These are phyloP conservation scores for Rapana venosa DNA, from an alignment of 2,888 invertebrate species.

Conservation along the genomic window DNA sequence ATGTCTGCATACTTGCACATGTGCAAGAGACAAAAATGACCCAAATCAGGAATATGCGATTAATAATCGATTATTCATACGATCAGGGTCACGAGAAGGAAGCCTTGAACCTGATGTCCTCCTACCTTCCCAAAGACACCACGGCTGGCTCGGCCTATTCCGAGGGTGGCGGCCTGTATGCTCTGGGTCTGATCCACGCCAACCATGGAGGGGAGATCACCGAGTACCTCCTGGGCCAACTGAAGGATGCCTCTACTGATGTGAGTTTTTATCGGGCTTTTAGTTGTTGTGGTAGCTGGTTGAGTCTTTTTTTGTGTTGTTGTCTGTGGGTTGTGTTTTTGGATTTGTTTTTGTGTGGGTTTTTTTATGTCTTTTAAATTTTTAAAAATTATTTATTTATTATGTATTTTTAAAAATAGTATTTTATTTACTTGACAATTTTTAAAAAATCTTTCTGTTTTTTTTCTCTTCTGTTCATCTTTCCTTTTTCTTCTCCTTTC, in stretches of 20 bases:
- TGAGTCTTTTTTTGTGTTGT: neutral
- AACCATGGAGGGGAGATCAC: constrained; percentile 95
- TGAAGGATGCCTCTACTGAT: constrained; percentile 91
- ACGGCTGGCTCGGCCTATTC: constrained; percentile 84
- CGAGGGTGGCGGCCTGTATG: constrained; percentile 85
- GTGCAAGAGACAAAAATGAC: neutral
- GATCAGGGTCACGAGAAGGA: no score
- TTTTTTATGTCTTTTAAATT: neutral
- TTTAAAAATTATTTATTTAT: no score
- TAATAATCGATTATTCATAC: no score
- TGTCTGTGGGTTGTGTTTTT: neutral
- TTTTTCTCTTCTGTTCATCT: neutral
- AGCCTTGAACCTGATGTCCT: constrained; percentile 97
- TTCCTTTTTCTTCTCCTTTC: neutral
- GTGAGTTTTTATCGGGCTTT: constrained; percentile 55
- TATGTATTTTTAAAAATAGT: no score
- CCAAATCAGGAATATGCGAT: no score
- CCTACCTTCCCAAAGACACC: constrained; percentile 97
- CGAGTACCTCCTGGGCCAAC: constrained; percentile 95
- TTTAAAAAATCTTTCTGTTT: no score
- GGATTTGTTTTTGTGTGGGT: neutral
- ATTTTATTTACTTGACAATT: no score
- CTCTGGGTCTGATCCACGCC: constrained; percentile 94
- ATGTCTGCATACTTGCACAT: neutral
- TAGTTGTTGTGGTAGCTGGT: neutral